Evolutionary conservation across 2,797 vertebrate species (phyloP).

Genomic region (Pangasius krempfi): DNA sequence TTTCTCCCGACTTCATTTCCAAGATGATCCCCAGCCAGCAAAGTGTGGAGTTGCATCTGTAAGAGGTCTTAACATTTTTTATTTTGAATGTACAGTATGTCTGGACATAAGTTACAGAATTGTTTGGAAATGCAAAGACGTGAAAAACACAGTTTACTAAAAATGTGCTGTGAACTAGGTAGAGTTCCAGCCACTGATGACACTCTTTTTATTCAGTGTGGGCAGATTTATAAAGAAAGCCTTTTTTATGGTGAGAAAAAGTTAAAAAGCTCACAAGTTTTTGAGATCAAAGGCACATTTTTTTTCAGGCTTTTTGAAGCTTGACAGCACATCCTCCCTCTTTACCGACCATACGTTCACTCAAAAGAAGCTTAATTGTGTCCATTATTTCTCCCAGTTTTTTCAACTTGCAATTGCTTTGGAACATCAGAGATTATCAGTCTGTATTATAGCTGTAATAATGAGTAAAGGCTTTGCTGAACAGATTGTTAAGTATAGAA

Average conservation of each 20-base stretch:
- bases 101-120: neutral
- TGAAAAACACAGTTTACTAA: neutral
- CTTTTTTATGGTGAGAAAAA: constrained; percentile 42
- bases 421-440: constrained; percentile 26
- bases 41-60: constrained; percentile 12
- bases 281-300: constrained; percentile 56
- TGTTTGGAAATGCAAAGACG: neutral
- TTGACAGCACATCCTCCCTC: constrained; percentile 41
- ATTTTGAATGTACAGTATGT: neutral
- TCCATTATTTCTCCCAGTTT: constrained; percentile 27
- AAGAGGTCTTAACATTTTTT: neutral
- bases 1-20: constrained; percentile 20
- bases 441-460: neutral
- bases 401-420: constrained; percentile 5
- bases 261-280: constrained; percentile 54
- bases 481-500: neutral
- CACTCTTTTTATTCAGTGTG: constrained; percentile 49
- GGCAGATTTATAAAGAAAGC: constrained; percentile 55
- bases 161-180: constrained; percentile 6
- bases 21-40: constrained; percentile 4
- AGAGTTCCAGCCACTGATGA: constrained; percentile 8
- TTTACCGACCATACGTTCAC: constrained; percentile 21
- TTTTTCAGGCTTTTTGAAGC: constrained; percentile 48
- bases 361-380: constrained; percentile 28
- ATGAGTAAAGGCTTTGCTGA: neutral